Evolutionary conservation across 2,888 invertebrate species (phyloP).

Genomic region (Pandemis cinnamomeana): DNA sequence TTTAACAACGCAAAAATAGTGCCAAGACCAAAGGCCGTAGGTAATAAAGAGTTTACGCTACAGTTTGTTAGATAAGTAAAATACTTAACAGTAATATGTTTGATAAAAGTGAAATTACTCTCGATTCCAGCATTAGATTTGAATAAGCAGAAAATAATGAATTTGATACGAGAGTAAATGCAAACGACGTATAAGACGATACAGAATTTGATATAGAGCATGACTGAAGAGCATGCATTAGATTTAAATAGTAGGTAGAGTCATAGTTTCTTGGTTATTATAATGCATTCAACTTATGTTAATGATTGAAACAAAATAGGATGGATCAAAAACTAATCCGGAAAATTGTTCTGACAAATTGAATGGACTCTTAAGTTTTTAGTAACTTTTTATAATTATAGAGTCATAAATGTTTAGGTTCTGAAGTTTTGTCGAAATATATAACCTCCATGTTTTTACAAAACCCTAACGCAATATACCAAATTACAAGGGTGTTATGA

Average conservation of each 20-base stretch:
- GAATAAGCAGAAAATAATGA: background rate
- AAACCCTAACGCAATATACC: background rate
- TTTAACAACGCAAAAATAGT: background rate
- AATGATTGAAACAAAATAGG: background rate
- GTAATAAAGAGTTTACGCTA: background rate
- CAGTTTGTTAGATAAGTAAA: background rate
- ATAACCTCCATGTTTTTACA: background rate
- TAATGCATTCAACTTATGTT: background rate
- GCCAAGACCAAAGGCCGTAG: background rate
- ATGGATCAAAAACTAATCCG: background rate
- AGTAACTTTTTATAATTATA: no score
- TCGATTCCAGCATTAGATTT: background rate
- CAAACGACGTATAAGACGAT: background rate
- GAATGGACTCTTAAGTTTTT: no score
- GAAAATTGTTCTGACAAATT: background rate
- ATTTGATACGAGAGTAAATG: background rate
- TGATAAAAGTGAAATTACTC: background rate
- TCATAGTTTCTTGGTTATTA: background rate
- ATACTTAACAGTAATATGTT: conserved; percentile 2
- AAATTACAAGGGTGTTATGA: background rate
- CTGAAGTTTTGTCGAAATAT: background rate
- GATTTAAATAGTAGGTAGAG: background rate
- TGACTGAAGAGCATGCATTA: background rate
- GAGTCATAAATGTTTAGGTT: background rate
- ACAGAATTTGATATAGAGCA: background rate